A percentile compares a stretch with the other conserved stretches of the same genome.
These are phyloP conservation scores for Thecophora atra DNA, from an alignment of 2,888 invertebrate genomes.

Conservation along the genomic window DNA sequence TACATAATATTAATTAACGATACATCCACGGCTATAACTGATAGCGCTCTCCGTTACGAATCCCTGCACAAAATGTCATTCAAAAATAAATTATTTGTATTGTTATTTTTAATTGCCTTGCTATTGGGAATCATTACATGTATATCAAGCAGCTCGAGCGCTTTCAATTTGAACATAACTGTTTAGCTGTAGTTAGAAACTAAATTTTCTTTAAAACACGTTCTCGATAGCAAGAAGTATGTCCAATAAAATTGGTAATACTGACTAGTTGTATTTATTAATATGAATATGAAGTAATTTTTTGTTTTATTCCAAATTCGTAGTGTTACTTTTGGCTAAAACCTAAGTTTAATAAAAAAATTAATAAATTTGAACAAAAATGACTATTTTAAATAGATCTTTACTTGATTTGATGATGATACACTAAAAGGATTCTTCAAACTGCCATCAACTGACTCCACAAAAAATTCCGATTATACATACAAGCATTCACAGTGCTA, in stretches of 20 bases:
- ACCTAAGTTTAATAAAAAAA: slow-evolving; percentile 9
- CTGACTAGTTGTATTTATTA: slow-evolving; percentile 26
- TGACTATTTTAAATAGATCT: too few species aligned
- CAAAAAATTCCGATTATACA: too few species aligned
- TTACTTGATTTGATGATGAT: too few species aligned
- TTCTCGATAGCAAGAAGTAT: slow-evolving; percentile 17
- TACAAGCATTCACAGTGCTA: too few species aligned
- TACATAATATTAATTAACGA: not conserved
- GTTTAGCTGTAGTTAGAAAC: slow-evolving; percentile 35
- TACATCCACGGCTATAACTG: slow-evolving; percentile 20
- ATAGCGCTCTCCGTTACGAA: slow-evolving; percentile 12
- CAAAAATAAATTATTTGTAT: slow-evolving; percentile 26
- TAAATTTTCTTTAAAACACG: slow-evolving; percentile 20
- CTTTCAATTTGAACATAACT: slow-evolving; percentile 18
- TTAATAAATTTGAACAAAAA: not conserved
- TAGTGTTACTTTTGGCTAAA: slow-evolving; percentile 14
- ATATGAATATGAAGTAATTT: slow-evolving; percentile 11
- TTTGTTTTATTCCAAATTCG: slow-evolving; percentile 6
- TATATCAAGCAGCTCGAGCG: slow-evolving; percentile 9
- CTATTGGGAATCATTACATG: slow-evolving; percentile 18
- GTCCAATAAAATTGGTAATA: slow-evolving; percentile 33
- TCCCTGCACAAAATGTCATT: not conserved
- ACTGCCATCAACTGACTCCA: too few species aligned
- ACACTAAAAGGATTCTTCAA: too few species aligned
- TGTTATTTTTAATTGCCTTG: slow-evolving; percentile 32